These are phyloP conservation scores for Malurus cyaneus DNA, from an alignment of 2,113 vertebrate genomes.

Conservation along the genomic window DNA sequence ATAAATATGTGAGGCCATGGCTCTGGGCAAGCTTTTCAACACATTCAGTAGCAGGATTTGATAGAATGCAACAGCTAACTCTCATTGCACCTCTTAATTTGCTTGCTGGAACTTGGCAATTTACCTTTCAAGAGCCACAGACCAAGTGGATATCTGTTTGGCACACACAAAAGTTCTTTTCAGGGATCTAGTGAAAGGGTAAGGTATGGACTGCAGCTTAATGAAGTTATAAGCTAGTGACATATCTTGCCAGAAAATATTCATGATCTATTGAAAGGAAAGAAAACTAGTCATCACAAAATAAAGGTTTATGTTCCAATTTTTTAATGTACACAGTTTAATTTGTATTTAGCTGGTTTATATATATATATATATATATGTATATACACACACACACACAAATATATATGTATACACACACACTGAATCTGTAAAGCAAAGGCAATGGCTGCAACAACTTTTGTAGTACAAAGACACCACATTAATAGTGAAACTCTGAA, in stretches of 20 bases:
- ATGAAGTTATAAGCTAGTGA: conserved; percentile 65
- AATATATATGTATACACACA: accelerated
- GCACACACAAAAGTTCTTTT: conserved; percentile 65
- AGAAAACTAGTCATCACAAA: conserved; percentile 14
- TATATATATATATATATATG: too few relatives aligned
- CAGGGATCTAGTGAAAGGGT: conserved; percentile 54
- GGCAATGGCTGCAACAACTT: neutral
- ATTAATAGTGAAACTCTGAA: neutral
- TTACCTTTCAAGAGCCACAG: conserved; percentile 67
- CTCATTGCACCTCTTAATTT: conserved; percentile 61
- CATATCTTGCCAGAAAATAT: conserved; percentile 62
- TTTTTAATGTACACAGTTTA: neutral
- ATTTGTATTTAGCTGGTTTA: neutral
- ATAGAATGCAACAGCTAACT: conserved; percentile 65
- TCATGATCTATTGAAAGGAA: conserved; percentile 19
- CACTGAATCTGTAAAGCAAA: neutral
- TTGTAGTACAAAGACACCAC: neutral
- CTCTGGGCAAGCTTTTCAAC: conserved; percentile 49
- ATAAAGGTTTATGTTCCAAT: neutral
- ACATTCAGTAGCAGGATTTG: conserved; percentile 58
- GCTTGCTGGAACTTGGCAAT: conserved; percentile 60
- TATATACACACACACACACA: accelerated
- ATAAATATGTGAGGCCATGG: conserved; percentile 56
- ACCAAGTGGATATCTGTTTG: conserved; percentile 63
- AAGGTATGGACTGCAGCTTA: conserved; percentile 62